Percentiles rank a stretch among this genome's conserved stretches.
phyloP scores from a whole-genome alignment of 2,113 vertebrate species.

The Chelonoidis abingdonii region DNA sequence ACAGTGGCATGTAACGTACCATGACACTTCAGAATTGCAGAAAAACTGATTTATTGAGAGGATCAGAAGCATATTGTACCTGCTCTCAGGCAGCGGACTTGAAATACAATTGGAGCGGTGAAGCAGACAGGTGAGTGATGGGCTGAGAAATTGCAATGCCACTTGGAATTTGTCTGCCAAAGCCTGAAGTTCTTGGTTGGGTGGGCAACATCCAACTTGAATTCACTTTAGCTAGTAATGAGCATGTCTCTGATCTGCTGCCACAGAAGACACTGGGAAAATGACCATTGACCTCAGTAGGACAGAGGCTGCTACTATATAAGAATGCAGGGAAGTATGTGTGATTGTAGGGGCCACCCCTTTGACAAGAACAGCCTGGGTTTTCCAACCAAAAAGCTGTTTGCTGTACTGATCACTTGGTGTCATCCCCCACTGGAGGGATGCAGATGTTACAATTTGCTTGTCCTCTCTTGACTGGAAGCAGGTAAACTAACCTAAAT shows the following conservation, averaged over 20 bases:
- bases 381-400: not conserved
- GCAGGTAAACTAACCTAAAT: too few species aligned
- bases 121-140: not conserved
- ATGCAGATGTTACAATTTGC: not conserved
- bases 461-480: not conserved
- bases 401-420: not conserved
- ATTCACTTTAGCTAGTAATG: not conserved
- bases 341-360: not conserved
- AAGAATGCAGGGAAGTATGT: not conserved
- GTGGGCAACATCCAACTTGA: not conserved
- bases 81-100: not conserved
- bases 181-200: not conserved
- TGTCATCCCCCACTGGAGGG: not conserved
- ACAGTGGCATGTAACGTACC: not conserved
- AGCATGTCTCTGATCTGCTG: not conserved
- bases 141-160: not conserved
- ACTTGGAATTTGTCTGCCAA: not conserved
- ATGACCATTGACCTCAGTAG: not conserved
- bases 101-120: not conserved
- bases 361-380: not conserved
- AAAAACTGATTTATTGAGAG: not conserved
- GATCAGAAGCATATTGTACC: not conserved
- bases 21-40: not conserved
- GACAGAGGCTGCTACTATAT: not conserved
- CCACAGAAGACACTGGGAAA: not conserved